Percentiles rank a stretch among this genome's conserved stretches.
Conservation (phyloP, 2,113 vertebrate genomes). For the Thunnus maccoyii region DNA sequence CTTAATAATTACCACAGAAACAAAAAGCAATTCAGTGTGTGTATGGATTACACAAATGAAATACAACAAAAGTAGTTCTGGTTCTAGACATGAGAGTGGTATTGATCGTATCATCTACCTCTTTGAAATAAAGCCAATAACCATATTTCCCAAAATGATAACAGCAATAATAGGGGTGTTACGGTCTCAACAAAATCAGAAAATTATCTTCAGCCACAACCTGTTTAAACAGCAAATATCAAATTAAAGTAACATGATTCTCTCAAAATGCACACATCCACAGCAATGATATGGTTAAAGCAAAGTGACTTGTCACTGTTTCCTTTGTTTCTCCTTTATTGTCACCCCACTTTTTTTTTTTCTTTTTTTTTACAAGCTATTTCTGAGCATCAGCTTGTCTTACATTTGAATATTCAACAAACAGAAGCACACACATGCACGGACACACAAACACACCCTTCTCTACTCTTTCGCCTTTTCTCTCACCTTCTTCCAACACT, state of each 20-base stretch:
- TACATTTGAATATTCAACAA: slow-evolving; percentile 40
- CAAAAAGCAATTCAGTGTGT: no score
- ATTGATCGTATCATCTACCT: not conserved
- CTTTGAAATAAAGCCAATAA: not conserved
- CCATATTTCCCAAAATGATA: not conserved
- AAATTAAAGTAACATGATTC: slow-evolving; percentile 4
- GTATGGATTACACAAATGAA: no score
- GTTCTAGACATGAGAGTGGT: not conserved
- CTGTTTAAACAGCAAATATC: not conserved
- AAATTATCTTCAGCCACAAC: not conserved
- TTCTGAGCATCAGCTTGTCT: slow-evolving; percentile 5
- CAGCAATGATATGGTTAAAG: not conserved
- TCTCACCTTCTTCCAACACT: slow-evolving; percentile 49
- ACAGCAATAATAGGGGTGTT: not conserved
- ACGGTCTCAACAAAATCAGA: not conserved
- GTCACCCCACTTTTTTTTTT: slow-evolving; percentile 5
- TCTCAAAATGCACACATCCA: slow-evolving; percentile 1
- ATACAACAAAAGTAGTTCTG: no score
- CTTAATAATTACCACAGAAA: no score
- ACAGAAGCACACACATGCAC: not conserved
- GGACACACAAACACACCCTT: not conserved
- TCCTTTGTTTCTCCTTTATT: slow-evolving; percentile 33
- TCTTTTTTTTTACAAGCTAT: slow-evolving; percentile 13
- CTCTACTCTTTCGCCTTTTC: slow-evolving; percentile 38
- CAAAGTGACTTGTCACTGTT: slow-evolving; percentile 10